A percentile compares a stretch with the other conserved stretches of the same genome.
phyloP scores from a whole-genome alignment of 2,113 vertebrate species.

The Triplophysa rosa region DNA sequence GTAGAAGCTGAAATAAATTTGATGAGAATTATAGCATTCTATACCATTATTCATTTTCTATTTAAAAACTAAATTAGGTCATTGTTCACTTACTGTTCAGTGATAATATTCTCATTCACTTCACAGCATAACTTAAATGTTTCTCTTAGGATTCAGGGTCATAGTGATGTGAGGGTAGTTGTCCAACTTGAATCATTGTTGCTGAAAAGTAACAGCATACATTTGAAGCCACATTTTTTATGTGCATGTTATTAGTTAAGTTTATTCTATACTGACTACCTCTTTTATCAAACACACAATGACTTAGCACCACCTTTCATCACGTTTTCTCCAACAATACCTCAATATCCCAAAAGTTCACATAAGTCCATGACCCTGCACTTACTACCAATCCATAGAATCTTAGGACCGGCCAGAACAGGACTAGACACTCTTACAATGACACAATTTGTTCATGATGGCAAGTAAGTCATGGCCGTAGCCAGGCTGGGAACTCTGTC shows the following conservation, averaged over 20 bases:
- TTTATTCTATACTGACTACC: not conserved
- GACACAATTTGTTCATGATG: not conserved
- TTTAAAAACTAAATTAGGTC: no score
- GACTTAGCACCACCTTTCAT: not conserved
- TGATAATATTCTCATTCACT: no score
- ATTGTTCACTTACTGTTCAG: no score
- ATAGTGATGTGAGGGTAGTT: no score
- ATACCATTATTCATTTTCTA: no score
- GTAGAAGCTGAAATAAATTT: no score
- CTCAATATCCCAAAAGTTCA: not conserved
- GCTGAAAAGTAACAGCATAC: no score
- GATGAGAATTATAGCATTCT: no score
- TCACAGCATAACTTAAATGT: no score
- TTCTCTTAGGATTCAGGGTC: no score
- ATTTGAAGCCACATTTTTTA: no score
- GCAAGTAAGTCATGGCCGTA: not conserved
- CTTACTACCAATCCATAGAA: not conserved
- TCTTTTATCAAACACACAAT: not conserved
- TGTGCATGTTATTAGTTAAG: not conserved
- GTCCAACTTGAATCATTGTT: no score
- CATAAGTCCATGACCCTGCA: not conserved
- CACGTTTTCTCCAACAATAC: not conserved
- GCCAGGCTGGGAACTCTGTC: not conserved
- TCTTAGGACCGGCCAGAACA: not conserved
- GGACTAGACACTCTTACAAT: not conserved